Conservation (phyloP, 1,140 invertebrate species). For the Saccostrea cuccullata region DNA sequence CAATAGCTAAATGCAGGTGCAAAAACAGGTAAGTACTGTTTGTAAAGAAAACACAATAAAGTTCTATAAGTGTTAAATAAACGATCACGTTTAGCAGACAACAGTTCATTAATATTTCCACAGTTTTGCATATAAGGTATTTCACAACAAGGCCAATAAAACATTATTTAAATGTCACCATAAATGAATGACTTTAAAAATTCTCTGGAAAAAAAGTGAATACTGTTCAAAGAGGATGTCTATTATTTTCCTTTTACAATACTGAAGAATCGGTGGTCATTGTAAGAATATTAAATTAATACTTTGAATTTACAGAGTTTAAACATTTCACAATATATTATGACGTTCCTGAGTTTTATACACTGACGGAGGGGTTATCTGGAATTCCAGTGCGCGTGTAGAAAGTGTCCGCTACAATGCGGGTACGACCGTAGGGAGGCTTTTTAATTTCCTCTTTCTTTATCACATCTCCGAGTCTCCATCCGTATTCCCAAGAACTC, state of each 20-base stretch:
- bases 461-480: conserved; percentile 75
- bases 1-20: conserved; percentile 3
- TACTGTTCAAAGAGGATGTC: conserved; percentile 6
- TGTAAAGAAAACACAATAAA: neutral
- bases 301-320: neutral
- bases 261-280: neutral
- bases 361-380: conserved; percentile 38
- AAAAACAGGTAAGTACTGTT: conserved; percentile 22
- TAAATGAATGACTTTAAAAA: neutral
- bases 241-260: neutral
- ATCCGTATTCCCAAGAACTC: conserved; percentile 77
- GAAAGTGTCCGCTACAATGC: conserved; percentile 76
- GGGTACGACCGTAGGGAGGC: conserved; percentile 72
- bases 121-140: conserved; percentile 22
- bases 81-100: conserved; percentile 3
- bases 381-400: conserved; percentile 77
- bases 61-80: neutral
- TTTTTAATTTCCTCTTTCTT: conserved; percentile 76
- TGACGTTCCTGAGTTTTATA: conserved; percentile 21
- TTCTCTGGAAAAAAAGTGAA: neutral
- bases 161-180: conserved; percentile 3
- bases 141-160: conserved; percentile 23
- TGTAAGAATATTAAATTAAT: neutral
- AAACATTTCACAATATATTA: conserved; percentile 7
- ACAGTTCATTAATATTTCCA: conserved; percentile 20